Conservation (phyloP, 2,113 vertebrate genomes). For the Otis tarda region DNA sequence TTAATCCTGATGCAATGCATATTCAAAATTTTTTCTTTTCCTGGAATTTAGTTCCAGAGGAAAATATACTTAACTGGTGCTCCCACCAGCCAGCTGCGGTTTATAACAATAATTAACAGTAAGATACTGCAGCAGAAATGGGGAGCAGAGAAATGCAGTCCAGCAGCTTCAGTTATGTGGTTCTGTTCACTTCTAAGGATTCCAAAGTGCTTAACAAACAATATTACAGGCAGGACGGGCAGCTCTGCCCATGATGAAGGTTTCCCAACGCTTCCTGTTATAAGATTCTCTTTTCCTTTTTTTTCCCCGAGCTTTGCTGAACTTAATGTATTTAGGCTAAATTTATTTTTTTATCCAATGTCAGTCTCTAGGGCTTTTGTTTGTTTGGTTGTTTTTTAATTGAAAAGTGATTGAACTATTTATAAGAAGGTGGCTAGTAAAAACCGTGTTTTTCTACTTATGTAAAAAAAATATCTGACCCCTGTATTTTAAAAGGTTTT, state of each 20-base stretch:
- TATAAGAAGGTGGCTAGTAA: neutral
- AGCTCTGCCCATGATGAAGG: neutral
- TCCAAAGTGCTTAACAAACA: constrained; percentile 4
- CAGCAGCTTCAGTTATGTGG: neutral
- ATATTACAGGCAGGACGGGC: neutral
- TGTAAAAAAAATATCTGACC: neutral
- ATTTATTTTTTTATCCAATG: neutral
- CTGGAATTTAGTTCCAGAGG: constrained; percentile 22
- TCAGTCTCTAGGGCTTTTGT: neutral
- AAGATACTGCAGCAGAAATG: neutral
- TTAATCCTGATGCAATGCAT: constrained; percentile 32
- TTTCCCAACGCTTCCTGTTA: neutral
- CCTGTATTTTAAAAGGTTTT: neutral
- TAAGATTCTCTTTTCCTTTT: neutral
- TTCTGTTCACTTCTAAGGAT: neutral
- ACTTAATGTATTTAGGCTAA: neutral
- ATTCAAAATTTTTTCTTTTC: constrained; percentile 45
- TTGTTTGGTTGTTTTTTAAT: neutral
- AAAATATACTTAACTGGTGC: constrained; percentile 10
- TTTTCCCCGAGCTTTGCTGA: neutral
- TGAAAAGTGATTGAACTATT: neutral
- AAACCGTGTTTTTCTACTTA: neutral
- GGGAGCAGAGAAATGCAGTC: neutral
- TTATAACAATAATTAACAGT: neutral
- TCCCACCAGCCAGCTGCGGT: neutral